A percentile compares a stretch with the other conserved stretches of the same genome.
These are phyloP conservation scores for Mormyrus lacerda DNA, from an alignment of 2,113 vertebrate species.

Conservation along the genomic window DNA sequence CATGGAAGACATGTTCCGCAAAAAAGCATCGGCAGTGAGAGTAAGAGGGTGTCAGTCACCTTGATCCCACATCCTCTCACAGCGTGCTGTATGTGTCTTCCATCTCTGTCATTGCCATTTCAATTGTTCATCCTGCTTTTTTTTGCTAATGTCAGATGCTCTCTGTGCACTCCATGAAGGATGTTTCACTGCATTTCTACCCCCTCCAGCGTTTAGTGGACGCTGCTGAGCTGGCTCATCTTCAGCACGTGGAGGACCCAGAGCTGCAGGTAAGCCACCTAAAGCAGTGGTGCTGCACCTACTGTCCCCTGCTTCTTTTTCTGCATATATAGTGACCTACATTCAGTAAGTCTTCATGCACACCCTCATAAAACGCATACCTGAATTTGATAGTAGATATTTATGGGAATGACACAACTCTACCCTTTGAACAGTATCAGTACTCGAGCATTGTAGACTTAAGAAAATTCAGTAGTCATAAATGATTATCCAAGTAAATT, in stretches of 20 bases:
- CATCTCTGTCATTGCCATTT: not conserved
- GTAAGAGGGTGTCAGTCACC: slow-evolving; percentile 54
- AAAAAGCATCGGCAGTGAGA: slow-evolving; percentile 84
- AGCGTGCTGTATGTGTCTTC: not conserved
- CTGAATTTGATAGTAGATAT: not conserved
- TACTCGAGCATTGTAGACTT: not conserved
- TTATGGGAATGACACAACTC: not conserved
- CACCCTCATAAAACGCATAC: not conserved
- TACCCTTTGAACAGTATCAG: not conserved
- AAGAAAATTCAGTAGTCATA: not conserved
- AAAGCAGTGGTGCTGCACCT: not conserved
- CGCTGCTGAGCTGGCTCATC: slow-evolving; percentile 91
- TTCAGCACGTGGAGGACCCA: slow-evolving; percentile 91
- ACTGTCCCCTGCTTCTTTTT: not conserved
- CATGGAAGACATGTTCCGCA: slow-evolving; percentile 96
- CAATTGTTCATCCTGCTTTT: not conserved
- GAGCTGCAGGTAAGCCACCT: slow-evolving; percentile 80
- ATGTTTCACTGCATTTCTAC: not conserved
- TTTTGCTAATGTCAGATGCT: not conserved
- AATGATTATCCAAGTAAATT: not conserved
- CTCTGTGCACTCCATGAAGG: not conserved
- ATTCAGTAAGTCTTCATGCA: not conserved
- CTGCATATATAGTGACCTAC: not conserved
- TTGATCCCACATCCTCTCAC: not conserved
- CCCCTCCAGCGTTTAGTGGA: slow-evolving; percentile 80